Base-by-base conservation (phyloP, 2,797 vertebrate species). In the Cheirogaleus major region DNA sequence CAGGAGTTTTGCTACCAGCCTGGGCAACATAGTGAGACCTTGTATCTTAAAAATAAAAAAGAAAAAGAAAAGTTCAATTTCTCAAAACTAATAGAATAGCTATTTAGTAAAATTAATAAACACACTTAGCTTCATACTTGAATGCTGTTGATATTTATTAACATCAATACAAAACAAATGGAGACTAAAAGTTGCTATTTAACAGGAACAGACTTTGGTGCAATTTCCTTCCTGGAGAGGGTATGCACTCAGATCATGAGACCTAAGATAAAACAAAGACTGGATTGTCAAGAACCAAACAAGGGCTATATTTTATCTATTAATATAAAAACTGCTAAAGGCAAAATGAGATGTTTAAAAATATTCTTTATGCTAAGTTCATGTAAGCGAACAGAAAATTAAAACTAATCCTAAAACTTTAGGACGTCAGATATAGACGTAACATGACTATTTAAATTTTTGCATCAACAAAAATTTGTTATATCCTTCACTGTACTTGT, bases 131-230 rank as follows among this genome's bases (percentile, higher is more conserved):
- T 86, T 94, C 52, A 90, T 82, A 92, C 38, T 90, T 95, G 63
- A 95, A 32, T 93, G 67, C 75, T 91, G 22, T 10, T 93, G 69
- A 78, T 93, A 72, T 98, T 99, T 98, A 98, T 98, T 98, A 92
- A 92, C 7, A 97, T 97, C 12, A 76, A 93, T 98, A 98, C 96
- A 98, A 98, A 98, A 98, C 5, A 93, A 87, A 89, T 72, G 95
- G 98, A 95, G 96, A 98, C 97, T 95, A 92, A 97, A 97, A 94
- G 95, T 92, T 97, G 96, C 95, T 97, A 96, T 97, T 97, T 97
- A 85, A 95, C 82, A 98, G 96, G 95, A 98, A 95, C 95, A 97
- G 96, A 97, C 96, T 98, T 95, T 81, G 94, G 87, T 89, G 92
- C 89, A 89, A 79, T 91, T 97, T 97, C 91, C 91, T 97, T 98